These are phyloP conservation scores for Heliconius congener DNA, from an alignment of 1,140 invertebrate species.

Conservation along the genomic window DNA sequence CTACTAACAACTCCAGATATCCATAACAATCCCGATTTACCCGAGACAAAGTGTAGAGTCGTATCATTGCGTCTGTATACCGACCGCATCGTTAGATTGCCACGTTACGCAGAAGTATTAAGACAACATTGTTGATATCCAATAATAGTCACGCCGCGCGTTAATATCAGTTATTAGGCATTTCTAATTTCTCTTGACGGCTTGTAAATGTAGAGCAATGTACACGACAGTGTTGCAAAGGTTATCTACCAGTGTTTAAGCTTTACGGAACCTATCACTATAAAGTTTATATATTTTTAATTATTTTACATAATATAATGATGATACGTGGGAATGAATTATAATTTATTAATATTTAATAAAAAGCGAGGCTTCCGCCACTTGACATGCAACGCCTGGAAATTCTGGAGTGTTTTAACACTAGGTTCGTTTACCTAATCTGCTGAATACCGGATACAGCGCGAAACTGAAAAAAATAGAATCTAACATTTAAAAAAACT, in stretches of 20 bases:
- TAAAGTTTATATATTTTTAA: background rate
- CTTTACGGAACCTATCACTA: background rate
- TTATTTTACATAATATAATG: background rate
- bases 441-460: too few species aligned
- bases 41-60: background rate
- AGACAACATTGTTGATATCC: conserved; percentile 50
- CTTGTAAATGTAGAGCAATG: conserved; percentile 47
- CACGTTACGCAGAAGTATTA: conserved; percentile 36
- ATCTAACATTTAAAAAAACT: too few species aligned
- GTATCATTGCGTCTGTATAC: conserved; percentile 16
- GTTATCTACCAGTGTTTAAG: background rate
- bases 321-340: background rate
- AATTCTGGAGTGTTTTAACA: too few species aligned
- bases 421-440: too few species aligned
- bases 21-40: too few species aligned
- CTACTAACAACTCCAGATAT: too few species aligned
- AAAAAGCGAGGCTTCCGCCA: too few species aligned
- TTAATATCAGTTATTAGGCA: conserved; percentile 49
- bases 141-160: conserved; percentile 25
- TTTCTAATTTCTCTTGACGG: conserved; percentile 56
- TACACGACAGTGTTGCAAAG: background rate
- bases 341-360: too few species aligned
- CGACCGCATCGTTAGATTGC: background rate
- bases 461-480: too few species aligned
- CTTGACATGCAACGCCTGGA: too few species aligned